Evolutionary conservation across 23 tunicate species (phyloP).

Genomic region (Ascidia mentula): DNA sequence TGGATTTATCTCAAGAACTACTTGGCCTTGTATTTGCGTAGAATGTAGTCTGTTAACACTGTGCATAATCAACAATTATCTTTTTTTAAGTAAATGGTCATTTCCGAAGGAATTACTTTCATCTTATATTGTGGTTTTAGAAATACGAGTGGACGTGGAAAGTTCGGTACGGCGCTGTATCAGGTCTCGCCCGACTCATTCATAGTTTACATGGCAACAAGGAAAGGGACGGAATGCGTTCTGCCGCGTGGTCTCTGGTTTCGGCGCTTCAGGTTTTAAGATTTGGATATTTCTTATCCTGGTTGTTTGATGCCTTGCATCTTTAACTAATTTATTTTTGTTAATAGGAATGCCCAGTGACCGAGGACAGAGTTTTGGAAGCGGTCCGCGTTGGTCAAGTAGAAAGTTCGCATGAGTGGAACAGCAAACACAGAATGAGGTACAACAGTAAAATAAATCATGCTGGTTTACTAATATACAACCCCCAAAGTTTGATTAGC

Average conservation of each 20-base stretch:
- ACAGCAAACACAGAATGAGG: constrained; percentile 5
- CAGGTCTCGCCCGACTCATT: constrained; percentile 43
- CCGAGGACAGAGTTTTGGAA: constrained; percentile 77
- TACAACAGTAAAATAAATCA: too few relatives aligned
- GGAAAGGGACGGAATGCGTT: constrained; percentile 62
- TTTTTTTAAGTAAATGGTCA: too few relatives aligned
- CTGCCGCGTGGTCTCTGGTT: constrained; percentile 92
- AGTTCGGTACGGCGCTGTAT: constrained; percentile 80
- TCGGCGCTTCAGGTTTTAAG: constrained; percentile 49
- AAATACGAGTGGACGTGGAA: constrained; percentile 66
- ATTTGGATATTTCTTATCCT: neutral
- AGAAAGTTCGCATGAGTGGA: constrained; percentile 24
- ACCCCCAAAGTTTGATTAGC: too few relatives aligned
- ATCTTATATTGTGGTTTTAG: neutral
- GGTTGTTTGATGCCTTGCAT: neutral
- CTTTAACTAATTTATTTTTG: neutral
- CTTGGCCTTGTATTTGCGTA: too few relatives aligned
- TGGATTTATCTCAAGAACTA: too few relatives aligned
- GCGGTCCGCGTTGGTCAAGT: constrained; percentile 67
- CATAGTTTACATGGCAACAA: constrained; percentile 48
- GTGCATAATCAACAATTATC: too few relatives aligned
- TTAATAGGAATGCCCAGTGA: constrained; percentile 47
- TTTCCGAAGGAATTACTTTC: too few relatives aligned
- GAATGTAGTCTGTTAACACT: too few relatives aligned
- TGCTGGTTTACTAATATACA: neutral